Evolutionary conservation across 2,888 invertebrate species (phyloP).

Genomic region (Noctua janthe): DNA sequence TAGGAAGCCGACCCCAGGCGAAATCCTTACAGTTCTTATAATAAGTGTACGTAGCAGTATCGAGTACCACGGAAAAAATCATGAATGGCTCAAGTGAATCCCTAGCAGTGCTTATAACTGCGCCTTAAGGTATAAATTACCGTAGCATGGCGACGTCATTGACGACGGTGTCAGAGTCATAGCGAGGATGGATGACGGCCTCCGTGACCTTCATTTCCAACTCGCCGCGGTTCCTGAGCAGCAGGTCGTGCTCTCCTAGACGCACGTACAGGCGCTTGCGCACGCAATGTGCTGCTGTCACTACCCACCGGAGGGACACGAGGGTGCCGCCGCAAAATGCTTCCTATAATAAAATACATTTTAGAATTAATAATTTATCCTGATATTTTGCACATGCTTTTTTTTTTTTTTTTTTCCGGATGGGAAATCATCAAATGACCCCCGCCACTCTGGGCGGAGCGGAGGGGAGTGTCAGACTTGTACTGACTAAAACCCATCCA

Average conservation of each 20-base stretch:
- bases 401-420: too few species aligned
- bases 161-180: constrained; percentile 96
- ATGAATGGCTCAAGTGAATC: neutral
- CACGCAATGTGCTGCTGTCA: constrained; percentile 97
- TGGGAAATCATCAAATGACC: too few species aligned
- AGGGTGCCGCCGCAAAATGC: constrained; percentile 97
- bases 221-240: constrained; percentile 93
- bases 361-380: neutral
- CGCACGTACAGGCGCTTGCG: constrained; percentile 94
- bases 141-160: constrained; percentile 97
- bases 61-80: neutral
- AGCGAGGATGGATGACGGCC: constrained; percentile 95
- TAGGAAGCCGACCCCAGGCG: neutral
- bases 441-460: too few species aligned
- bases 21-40: neutral
- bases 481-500: too few species aligned
- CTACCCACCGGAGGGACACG: constrained; percentile 95
- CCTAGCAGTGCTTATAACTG: neutral
- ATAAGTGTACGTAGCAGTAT: neutral
- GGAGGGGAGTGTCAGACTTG: too few species aligned
- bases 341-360: constrained; percentile 89
- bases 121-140: constrained; percentile 72
- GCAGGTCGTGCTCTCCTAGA: constrained; percentile 96
- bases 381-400: neutral
- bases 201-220: constrained; percentile 93